A percentile compares a stretch with the other conserved stretches of the same genome.
phyloP scores from a whole-genome alignment of 1,140 invertebrate species.

The Metaphire vulgaris region DNA sequence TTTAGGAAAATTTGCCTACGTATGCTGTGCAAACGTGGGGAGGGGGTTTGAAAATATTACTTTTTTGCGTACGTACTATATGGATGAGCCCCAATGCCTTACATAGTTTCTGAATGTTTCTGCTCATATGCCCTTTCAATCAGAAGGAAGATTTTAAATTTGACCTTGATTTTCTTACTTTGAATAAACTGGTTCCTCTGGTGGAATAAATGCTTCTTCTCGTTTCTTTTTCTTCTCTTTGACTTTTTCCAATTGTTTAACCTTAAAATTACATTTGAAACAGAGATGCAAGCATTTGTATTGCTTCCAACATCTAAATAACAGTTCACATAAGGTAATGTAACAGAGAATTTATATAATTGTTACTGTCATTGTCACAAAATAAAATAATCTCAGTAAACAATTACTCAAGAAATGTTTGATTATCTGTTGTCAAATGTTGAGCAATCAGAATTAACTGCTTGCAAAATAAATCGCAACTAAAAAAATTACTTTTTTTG shows the following conservation, averaged over 20 bases:
- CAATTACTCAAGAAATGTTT: background rate
- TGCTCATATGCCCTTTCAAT: background rate
- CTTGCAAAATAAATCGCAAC: background rate
- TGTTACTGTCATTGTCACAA: background rate
- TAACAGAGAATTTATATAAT: background rate
- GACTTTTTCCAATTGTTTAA: slow-evolving; percentile 64
- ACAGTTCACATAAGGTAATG: background rate
- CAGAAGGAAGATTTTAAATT: background rate
- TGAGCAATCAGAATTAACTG: background rate
- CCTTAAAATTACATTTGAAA: slow-evolving; percentile 47
- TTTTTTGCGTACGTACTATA: no score
- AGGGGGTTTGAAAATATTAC: no score
- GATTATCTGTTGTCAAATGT: background rate
- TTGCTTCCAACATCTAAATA: background rate
- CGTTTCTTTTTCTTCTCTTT: slow-evolving; percentile 68
- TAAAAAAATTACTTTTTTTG: slow-evolving; percentile 39
- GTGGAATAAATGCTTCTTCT: slow-evolving; percentile 73
- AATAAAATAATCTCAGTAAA: background rate
- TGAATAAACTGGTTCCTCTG: slow-evolving; percentile 59
- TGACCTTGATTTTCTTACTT: slow-evolving; percentile 32
- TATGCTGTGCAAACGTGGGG: no score
- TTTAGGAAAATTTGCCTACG: background rate
- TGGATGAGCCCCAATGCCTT: no score
- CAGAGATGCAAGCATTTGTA: slow-evolving; percentile 6
- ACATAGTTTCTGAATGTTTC: background rate